These are phyloP conservation scores for Drosophila punjabiensis DNA, from an alignment of 1,140 invertebrate genomes.

Conservation along the genomic window DNA sequence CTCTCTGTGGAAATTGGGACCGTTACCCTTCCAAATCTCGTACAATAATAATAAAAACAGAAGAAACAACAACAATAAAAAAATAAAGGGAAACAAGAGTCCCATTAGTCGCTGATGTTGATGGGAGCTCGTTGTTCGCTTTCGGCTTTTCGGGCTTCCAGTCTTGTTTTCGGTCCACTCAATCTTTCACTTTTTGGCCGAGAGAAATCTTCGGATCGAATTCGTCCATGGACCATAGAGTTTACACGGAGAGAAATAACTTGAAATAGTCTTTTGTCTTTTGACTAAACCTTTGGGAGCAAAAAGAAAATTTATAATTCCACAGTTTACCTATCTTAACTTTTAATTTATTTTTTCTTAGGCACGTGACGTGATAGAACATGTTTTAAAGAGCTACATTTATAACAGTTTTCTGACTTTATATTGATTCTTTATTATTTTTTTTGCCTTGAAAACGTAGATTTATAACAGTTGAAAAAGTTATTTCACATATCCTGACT, in stretches of 20 bases:
- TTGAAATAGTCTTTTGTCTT: too few relatives aligned
- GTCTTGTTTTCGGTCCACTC: constrained; percentile 61
- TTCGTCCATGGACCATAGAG: constrained; percentile 17
- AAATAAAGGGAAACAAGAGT: constrained; percentile 35
- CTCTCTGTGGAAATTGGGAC: constrained; percentile 63
- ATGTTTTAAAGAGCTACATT: too few relatives aligned
- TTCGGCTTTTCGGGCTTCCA: constrained; percentile 62
- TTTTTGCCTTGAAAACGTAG: too few relatives aligned
- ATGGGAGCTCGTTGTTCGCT: constrained; percentile 51
- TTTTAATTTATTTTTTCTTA: too few relatives aligned
- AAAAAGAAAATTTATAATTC: not conserved
- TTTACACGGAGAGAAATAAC: constrained; percentile 7
- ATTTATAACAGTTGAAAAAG: too few relatives aligned
- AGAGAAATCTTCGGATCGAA: constrained; percentile 42
- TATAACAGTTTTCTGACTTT: too few relatives aligned
- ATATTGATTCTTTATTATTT: too few relatives aligned
- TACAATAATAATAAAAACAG: not conserved
- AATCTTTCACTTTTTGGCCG: constrained; percentile 47
- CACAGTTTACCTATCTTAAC: too few relatives aligned
- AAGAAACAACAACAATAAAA: not conserved
- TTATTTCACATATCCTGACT: too few relatives aligned
- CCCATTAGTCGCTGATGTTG: constrained; percentile 77
- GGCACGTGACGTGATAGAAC: too few relatives aligned
- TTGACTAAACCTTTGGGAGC: not conserved
- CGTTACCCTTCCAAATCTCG: constrained; percentile 6